Base-by-base conservation (phyloP, 2,113 vertebrate genomes). In the Charadrius vociferus region DNA sequence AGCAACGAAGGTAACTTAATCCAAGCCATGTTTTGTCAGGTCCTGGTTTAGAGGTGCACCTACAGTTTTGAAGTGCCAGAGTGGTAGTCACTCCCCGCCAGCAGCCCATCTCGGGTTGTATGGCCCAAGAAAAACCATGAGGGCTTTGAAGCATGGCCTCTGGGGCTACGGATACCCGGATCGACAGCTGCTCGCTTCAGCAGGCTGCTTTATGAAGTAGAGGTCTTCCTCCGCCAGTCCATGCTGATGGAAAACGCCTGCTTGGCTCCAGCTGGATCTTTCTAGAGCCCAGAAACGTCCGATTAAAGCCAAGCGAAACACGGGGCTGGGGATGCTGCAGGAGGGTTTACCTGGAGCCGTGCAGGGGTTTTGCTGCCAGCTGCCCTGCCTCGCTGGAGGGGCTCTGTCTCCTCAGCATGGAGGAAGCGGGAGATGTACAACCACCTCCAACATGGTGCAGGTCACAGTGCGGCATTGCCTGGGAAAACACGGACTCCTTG, bases 101-200 rank as follows among this genome's bases (percentile, higher is more conserved):
- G 53, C 43, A 91, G 53, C 21, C 24, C 2, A 1, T 41, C 66
- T 39, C 1, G 0, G 36, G 7, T 20, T 65, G 30, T 18, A 27
- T 1, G 37, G 77, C 17, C 30, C 58, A 55, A 39, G 17, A 53
- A 37, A 65, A 62, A 7, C 3, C 66, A 49, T 0, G 0, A 66
- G 41, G 45, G 41, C 18, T 80, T 81, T 7, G 4, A 45, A 78
- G 47, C 15, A 18, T 3, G 4, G 49, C 2, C 1, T 32, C 14
- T 2, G 1, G n/a, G 32, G 20, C n/a, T 37, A 39, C 1, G 1
- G 65, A 6, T 30, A 56, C 62, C 24, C 3, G 0, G 4, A 45
- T 0, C 8, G 2, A 43, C 49, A 37, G 36, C 56, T 91, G 22
- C 61, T 81, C 1, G 0, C 63, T 81, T 88, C 29, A 53, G 30